A percentile compares a stretch with the other conserved stretches of the same genome.
These are phyloP conservation scores for Trileptium ribeirensis DNA, from an alignment of 2,888 invertebrate genomes.

Conservation along the genomic window DNA sequence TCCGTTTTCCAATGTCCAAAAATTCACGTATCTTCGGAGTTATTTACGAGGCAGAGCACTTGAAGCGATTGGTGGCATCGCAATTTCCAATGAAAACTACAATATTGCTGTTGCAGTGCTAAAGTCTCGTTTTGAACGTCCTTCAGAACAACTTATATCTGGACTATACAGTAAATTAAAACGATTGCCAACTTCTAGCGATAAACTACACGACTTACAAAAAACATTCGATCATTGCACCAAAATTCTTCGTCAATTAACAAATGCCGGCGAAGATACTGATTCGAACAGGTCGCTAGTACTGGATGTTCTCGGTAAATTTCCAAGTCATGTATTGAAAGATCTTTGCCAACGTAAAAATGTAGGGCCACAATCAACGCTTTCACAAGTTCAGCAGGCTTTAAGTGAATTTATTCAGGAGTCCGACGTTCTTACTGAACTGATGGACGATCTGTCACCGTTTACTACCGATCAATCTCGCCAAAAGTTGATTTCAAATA, in stretches of 20 bases:
- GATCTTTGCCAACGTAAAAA: background rate
- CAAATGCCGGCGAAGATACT: background rate
- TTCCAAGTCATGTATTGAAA: background rate
- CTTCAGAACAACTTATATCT: background rate
- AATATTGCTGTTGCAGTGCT: background rate
- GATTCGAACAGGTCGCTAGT: background rate
- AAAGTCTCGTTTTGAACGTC: background rate
- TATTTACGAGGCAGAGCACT: background rate
- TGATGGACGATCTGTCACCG: background rate
- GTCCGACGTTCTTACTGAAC: background rate
- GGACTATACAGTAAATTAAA: background rate
- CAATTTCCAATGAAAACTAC: background rate
- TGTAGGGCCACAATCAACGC: background rate
- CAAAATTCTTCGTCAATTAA: background rate
- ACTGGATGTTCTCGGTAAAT: background rate
- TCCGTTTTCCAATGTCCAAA: background rate
- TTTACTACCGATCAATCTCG: background rate
- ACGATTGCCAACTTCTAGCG: background rate
- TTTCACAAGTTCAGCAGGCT: background rate
- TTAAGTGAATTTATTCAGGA: background rate
- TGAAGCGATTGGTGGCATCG: background rate
- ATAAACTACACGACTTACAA: background rate
- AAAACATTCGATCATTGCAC: background rate
- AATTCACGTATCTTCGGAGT: background rate
- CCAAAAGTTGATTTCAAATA: background rate